These are phyloP conservation scores for Myocastor coypus DNA, from an alignment of 2,113 vertebrate genomes.

Conservation along the genomic window DNA sequence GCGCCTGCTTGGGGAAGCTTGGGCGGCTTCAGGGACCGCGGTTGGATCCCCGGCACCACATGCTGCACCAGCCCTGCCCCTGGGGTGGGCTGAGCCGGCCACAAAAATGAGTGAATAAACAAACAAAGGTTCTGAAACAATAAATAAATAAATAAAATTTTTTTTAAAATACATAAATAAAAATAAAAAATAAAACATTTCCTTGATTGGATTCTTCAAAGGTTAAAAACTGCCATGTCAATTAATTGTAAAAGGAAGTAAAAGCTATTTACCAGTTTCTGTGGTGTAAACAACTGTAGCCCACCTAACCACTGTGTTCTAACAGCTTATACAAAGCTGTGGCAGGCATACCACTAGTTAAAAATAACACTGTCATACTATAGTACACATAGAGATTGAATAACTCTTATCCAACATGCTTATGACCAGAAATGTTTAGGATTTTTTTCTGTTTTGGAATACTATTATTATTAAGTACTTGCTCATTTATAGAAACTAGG, in stretches of 20 bases:
- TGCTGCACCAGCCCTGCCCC: no score
- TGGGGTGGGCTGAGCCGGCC: no score
- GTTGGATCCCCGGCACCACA: no score
- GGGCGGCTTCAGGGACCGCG: no score
- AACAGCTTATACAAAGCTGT: background rate
- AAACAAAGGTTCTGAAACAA: no score
- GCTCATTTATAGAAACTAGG: background rate
- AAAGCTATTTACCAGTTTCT: background rate
- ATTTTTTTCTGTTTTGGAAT: background rate
- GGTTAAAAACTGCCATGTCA: background rate
- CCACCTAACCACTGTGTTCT: background rate
- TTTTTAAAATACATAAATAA: no score
- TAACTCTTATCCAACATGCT: background rate
- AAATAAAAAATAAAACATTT: no score
- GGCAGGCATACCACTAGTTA: background rate
- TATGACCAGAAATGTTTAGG: background rate
- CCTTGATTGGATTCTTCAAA: background rate
- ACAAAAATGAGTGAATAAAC: no score
- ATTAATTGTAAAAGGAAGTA: background rate
- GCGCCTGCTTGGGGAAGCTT: no score
- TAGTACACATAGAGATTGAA: background rate
- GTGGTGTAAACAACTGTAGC: background rate
- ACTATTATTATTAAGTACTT: background rate
- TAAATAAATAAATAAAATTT: no score
- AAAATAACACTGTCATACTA: background rate